Conservation (phyloP, 2,888 invertebrate species). For the Lordiphosa fenestrarum region DNA sequence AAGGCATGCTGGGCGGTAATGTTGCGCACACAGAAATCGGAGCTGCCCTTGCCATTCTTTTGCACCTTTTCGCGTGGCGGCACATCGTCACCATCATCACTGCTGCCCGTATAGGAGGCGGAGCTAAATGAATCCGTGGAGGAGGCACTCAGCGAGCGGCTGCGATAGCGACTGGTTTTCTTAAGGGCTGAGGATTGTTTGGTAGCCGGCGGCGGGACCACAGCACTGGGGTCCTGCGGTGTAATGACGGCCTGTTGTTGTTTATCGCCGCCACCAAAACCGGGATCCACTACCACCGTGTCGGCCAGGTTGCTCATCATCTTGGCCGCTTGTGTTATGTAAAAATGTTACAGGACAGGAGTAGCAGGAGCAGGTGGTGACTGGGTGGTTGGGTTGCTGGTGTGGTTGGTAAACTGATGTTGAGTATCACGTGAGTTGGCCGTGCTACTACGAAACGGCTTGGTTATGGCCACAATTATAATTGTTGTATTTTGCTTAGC, state of each 20-base stretch:
- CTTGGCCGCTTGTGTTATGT: constrained; percentile 11
- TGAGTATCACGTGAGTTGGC: constrained; percentile 20
- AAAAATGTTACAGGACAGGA: not conserved
- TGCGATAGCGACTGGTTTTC: constrained; percentile 92
- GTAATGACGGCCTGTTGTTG: constrained; percentile 47
- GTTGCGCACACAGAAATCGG: constrained; percentile 96
- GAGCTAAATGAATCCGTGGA: constrained; percentile 95
- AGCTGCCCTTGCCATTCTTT: constrained; percentile 90
- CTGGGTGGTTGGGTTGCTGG: not conserved
- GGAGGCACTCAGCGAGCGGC: constrained; percentile 94
- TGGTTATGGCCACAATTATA: constrained; percentile 24
- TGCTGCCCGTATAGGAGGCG: constrained; percentile 87
- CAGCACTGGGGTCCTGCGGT: constrained; percentile 54
- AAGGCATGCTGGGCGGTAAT: constrained; percentile 93
- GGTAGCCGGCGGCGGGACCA: constrained; percentile 62
- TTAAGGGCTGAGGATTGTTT: constrained; percentile 88
- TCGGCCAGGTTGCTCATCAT: constrained; percentile 76
- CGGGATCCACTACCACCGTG: constrained; percentile 78
- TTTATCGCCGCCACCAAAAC: constrained; percentile 75
- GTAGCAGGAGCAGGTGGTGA: not conserved
- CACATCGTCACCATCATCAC: constrained; percentile 95
- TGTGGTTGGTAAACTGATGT: not conserved
- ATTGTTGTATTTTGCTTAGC: constrained; percentile 49
- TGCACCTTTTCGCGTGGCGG: constrained; percentile 96
- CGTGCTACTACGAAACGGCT: not conserved